A percentile compares a stretch with the other conserved stretches of the same genome.
Conservation (phyloP, 2,797 vertebrate genomes). For the Anomalospiza imberbis region DNA sequence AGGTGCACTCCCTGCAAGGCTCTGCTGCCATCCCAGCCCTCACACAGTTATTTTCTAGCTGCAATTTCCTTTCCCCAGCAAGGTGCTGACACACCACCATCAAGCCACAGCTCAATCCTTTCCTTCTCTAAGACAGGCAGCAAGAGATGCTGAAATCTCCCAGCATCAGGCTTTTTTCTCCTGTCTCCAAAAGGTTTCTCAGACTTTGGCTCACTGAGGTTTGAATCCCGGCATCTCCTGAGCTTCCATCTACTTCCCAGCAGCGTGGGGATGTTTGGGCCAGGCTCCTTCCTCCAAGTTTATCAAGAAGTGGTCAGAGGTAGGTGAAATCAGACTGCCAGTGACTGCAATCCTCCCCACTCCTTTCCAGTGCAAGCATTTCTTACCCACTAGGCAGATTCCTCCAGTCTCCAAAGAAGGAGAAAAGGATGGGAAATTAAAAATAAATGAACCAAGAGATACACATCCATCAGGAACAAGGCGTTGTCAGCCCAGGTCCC, state of each 20-base stretch:
- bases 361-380: not conserved
- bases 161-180: not conserved
- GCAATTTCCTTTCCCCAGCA: not conserved
- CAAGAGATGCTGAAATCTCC: not conserved
- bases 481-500: constrained; percentile 50
- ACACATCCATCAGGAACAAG: constrained; percentile 61
- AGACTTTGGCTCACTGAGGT: not conserved
- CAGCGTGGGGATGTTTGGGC: not conserved
- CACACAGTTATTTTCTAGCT: not conserved
- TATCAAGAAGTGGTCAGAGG: constrained; percentile 32
- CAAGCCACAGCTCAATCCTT: not conserved
- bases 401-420: constrained; percentile 37
- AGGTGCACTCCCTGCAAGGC: not conserved
- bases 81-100: not conserved
- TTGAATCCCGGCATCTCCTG: not conserved
- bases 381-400: constrained; percentile 40
- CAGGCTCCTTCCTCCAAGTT: not conserved
- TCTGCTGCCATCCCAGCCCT: not conserved
- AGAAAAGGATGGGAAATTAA: constrained; percentile 61
- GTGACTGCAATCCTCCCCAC: not conserved
- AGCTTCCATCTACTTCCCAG: not conserved
- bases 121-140: not conserved
- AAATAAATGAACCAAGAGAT: constrained; percentile 66
- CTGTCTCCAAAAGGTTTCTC: not conserved
- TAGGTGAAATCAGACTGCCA: not conserved